Conservation (phyloP, 2,888 invertebrate genomes). For the Cryptus viduatorius region DNA sequence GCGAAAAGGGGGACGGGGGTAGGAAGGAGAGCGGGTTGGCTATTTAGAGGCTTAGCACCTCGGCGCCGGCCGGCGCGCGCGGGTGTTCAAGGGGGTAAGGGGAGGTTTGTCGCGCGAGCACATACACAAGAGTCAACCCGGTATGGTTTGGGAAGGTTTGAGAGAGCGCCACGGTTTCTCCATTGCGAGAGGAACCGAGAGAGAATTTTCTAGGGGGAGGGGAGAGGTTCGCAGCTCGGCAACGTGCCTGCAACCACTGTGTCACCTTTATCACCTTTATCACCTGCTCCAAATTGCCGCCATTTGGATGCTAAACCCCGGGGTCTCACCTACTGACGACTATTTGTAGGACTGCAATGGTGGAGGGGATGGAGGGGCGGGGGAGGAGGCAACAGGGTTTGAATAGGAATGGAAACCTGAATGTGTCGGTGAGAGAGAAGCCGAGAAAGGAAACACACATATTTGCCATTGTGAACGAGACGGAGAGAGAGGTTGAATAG, state of each 20-base stretch:
- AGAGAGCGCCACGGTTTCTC: conserved; percentile 32
- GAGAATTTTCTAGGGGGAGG: conserved; percentile 30
- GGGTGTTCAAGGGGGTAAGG: neutral
- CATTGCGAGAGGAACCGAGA: conserved; percentile 30
- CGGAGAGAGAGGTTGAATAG: conserved; percentile 42
- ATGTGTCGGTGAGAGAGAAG: neutral
- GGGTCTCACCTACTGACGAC: conserved; percentile 81
- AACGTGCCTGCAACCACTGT: conserved; percentile 79
- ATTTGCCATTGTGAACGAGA: conserved; percentile 42
- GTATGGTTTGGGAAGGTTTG: conserved; percentile 26
- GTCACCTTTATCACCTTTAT: conserved; percentile 85
- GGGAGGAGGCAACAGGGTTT: conserved; percentile 2
- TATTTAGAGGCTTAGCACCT: conserved; percentile 83
- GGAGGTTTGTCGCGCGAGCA: conserved; percentile 36
- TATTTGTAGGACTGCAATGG: conserved; percentile 78
- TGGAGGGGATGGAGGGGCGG: neutral
- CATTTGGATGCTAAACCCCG: conserved; percentile 84
- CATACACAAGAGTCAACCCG: conserved; percentile 33
- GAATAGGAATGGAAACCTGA: conserved; percentile 28
- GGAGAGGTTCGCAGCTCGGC: conserved; percentile 67
- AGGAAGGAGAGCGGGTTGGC: conserved; percentile 72
- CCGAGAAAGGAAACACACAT: neutral
- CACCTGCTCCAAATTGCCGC: conserved; percentile 84
- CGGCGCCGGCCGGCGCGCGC: conserved; percentile 65
- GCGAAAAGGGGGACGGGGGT: conserved; percentile 53